Evolutionary conservation across 2,888 invertebrate species (phyloP), one percentile per base, ranked within the genome.

Genomic region (Tromatobia lineatoria): DNA sequence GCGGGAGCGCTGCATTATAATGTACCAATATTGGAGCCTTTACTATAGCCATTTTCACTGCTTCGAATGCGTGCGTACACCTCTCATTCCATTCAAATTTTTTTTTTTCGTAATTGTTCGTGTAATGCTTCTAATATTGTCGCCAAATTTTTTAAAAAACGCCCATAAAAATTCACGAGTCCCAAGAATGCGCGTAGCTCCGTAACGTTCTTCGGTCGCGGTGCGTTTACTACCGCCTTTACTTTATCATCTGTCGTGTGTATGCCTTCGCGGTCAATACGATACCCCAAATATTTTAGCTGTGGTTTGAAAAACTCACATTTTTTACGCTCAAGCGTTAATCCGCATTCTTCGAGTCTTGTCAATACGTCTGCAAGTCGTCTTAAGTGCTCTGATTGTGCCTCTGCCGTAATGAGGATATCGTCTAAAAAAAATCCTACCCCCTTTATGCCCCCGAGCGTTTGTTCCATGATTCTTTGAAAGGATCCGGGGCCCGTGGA

Each of bases 401-500:
- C 83, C 10, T 75, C 13, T 3, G 86, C 90, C 6, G 90, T 90
- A 15, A 92, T 88, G 77, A 87, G 87, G 4, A 90, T 88, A 67
- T 90, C 89, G 70, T 91, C 89, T 7, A 90, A 50, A 82, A 89
- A 91, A 23, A 88, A 86, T 13, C 84, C 80, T 23, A 90, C 89
- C 1, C 90, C 90, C 45, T 80, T 80, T 34, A 91, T 89, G 38
- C 87, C 90, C 18, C 86, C 64, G 6, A 91, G 25, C 25, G 90
- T 45, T 50, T 87, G 85, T 75, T 91, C 90, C 77, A 93, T 91
- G 59, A 85, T 64, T 8, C 90, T 64, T 86, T 93, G 91, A 87
- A 88, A 93, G 45, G 88, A 90, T 6, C 90, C 90, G 11, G 92
- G 91, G 11, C 91, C 92, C 75, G 89, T 85, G 1, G 91, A 88